phyloP scores from a whole-genome alignment of 2,888 invertebrate species.

The Actias luna region DNA sequence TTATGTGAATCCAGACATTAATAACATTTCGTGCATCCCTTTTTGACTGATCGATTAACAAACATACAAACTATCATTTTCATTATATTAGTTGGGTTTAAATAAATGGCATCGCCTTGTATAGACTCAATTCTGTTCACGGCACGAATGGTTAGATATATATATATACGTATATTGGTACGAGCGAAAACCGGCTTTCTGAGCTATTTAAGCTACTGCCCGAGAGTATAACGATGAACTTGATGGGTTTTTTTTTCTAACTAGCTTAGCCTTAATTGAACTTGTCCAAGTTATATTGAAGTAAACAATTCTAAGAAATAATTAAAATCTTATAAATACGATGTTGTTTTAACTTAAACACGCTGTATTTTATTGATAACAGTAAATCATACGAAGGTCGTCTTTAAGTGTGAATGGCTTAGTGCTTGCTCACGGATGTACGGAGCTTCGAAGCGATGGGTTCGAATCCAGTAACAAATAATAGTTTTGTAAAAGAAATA shows the following conservation, averaged over 20 bases:
- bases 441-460: neutral
- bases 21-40: too few species aligned
- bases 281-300: neutral
- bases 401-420: neutral
- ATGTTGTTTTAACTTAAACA: neutral
- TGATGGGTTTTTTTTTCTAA: slow-evolving; percentile 3
- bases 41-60: too few species aligned
- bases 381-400: neutral
- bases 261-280: slow-evolving; percentile 2
- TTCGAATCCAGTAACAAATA: neutral
- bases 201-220: neutral
- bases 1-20: too few species aligned
- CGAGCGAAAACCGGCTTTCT: slow-evolving; percentile 1
- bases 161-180: neutral
- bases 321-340: neutral
- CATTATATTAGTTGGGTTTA: too few species aligned
- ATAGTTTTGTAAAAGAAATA: too few species aligned
- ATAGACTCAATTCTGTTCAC: neutral
- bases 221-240: neutral
- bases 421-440: neutral
- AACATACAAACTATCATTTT: too few species aligned
- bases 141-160: neutral
- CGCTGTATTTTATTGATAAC: neutral
- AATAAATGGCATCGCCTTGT: too few species aligned
- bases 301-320: slow-evolving; percentile 7